These are phyloP conservation scores for Electrona antarctica DNA, from an alignment of 2,113 vertebrate species.

Conservation along the genomic window DNA sequence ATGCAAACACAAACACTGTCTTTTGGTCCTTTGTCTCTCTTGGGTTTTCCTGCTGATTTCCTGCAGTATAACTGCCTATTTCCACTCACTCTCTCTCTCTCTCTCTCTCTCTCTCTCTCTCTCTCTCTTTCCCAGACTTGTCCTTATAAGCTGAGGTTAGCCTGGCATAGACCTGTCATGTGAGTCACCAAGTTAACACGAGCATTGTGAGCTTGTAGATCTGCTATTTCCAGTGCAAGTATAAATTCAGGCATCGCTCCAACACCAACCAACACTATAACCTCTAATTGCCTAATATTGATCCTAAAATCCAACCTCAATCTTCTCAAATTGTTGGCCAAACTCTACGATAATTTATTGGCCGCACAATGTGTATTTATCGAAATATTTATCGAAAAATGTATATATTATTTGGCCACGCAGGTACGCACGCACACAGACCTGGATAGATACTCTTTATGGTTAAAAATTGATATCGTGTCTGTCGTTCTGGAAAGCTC, in stretches of 20 bases:
- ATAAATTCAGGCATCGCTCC: no score
- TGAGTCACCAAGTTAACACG: slow-evolving; percentile 55
- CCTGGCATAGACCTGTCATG: slow-evolving; percentile 34
- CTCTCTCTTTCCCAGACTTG: slow-evolving; percentile 26
- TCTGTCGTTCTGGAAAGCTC: no score
- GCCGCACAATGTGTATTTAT: no score
- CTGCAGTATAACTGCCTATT: neutral
- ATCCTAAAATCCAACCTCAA: no score
- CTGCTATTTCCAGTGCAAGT: slow-evolving; percentile 12
- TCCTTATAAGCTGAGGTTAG: slow-evolving; percentile 66
- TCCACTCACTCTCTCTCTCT: neutral
- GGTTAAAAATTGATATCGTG: slow-evolving; percentile 10
- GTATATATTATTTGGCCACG: neutral
- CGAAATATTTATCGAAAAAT: no score
- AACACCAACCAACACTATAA: no score
- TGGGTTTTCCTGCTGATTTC: no score
- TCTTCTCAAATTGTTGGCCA: no score
- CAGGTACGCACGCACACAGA: neutral
- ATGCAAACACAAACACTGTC: neutral
- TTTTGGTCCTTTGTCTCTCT: no score
- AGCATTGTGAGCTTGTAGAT: slow-evolving; percentile 38
- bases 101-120: neutral
- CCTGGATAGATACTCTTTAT: neutral
- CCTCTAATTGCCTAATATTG: no score
- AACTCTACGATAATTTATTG: no score